Percentiles rank a stretch among this genome's conserved stretches.
These are phyloP conservation scores for Tetramorium alpestre DNA, from an alignment of 1,140 invertebrate genomes.

Conservation along the genomic window DNA sequence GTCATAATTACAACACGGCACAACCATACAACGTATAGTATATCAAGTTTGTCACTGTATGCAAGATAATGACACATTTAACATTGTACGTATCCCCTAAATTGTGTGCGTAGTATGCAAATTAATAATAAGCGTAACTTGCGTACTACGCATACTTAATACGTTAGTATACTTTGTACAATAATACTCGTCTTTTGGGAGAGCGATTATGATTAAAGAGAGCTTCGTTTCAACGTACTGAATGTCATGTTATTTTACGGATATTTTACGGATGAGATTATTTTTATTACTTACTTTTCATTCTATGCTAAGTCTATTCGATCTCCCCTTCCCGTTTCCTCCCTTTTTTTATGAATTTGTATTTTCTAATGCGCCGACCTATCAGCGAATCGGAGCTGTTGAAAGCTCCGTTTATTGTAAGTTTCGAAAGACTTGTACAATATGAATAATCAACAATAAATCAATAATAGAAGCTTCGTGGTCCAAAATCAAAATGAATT, in stretches of 20 bases:
- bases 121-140: conserved; percentile 13
- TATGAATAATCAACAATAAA: conserved; percentile 58
- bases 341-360: conserved; percentile 44
- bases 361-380: conserved; percentile 50
- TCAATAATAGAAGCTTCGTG: conserved; percentile 47
- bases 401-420: conserved; percentile 49
- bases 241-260: conserved; percentile 38
- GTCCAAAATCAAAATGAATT: conserved; percentile 39
- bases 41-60: conserved; percentile 7
- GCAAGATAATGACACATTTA: conserved; percentile 39
- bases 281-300: conserved; percentile 33
- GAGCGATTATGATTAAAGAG: conserved; percentile 44
- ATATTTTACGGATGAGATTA: conserved; percentile 45
- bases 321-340: neutral
- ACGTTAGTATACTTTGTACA: conserved; percentile 62
- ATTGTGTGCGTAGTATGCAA: conserved; percentile 27
- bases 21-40: neutral
- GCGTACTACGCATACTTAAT: conserved; percentile 25
- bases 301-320: neutral
- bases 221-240: conserved; percentile 48
- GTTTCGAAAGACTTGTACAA: conserved; percentile 64
- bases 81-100: conserved; percentile 50
- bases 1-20: neutral
- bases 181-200: conserved; percentile 62
- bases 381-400: conserved; percentile 48